Percentiles rank a stretch among this genome's conserved stretches.
phyloP scores from a whole-genome alignment of 2,888 invertebrate genomes.

The Boloria selene region DNA sequence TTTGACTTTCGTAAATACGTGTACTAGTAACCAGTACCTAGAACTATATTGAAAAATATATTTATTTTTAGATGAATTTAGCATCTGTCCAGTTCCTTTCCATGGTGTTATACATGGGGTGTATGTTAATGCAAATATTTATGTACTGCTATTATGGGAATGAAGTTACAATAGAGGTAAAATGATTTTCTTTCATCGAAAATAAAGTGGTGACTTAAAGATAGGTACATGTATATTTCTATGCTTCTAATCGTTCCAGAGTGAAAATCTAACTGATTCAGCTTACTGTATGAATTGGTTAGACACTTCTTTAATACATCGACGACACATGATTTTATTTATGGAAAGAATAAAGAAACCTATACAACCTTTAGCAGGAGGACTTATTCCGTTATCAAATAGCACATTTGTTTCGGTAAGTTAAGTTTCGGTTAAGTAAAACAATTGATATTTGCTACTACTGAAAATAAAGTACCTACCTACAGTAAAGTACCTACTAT shows the following conservation, averaged over 20 bases:
- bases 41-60: background rate
- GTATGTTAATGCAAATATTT: slow-evolving; percentile 56
- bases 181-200: background rate
- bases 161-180: slow-evolving; percentile 49
- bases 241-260: slow-evolving; percentile 42
- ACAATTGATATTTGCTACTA: too few species aligned
- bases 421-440: background rate
- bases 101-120: slow-evolving; percentile 59
- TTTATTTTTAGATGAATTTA: slow-evolving; percentile 51
- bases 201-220: too few species aligned
- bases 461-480: too few species aligned
- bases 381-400: slow-evolving; percentile 66
- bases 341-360: slow-evolving; percentile 70
- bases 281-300: slow-evolving; percentile 60
- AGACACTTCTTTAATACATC: slow-evolving; percentile 46
- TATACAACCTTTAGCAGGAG: slow-evolving; percentile 64
- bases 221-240: too few species aligned
- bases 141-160: slow-evolving; percentile 62
- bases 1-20: too few species aligned
- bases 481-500: too few species aligned
- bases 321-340: slow-evolving; percentile 57
- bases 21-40: background rate
- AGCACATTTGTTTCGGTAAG: slow-evolving; percentile 67
- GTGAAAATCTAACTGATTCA: slow-evolving; percentile 49
- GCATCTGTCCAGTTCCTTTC: slow-evolving; percentile 56